phyloP scores from a whole-genome alignment of 1,140 invertebrate species.

The Halesus radiatus region DNA sequence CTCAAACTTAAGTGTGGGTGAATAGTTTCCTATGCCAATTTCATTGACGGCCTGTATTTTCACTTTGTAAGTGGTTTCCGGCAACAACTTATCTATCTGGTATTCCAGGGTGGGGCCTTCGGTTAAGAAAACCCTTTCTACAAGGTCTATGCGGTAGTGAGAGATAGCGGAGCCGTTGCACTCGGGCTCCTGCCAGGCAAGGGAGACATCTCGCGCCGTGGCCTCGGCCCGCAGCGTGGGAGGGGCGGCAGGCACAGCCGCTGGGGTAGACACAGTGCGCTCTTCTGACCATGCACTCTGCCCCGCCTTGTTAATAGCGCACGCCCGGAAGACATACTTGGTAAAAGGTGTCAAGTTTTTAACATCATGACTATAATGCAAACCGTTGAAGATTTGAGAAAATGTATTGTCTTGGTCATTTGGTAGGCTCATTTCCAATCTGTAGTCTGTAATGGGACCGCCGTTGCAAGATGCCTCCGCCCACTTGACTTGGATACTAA shows the following conservation, averaged over 20 bases:
- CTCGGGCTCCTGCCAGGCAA: slow-evolving; percentile 81
- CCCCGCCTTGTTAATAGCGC: slow-evolving; percentile 85
- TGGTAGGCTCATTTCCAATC: slow-evolving; percentile 78
- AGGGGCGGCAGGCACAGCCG: slow-evolving; percentile 81
- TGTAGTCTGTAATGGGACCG: slow-evolving; percentile 82
- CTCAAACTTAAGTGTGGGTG: slow-evolving; percentile 76
- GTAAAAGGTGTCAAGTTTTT: slow-evolving; percentile 82
- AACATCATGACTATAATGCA: slow-evolving; percentile 75
- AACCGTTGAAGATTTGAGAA: slow-evolving; percentile 73
- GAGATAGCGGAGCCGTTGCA: slow-evolving; percentile 80
- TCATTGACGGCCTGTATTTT: slow-evolving; percentile 86
- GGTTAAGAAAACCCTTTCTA: slow-evolving; percentile 74
- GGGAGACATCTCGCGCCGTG: slow-evolving; percentile 76
- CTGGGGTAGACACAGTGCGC: slow-evolving; percentile 76
- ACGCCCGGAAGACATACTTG: slow-evolving; percentile 83
- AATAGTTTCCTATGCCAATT: slow-evolving; percentile 85
- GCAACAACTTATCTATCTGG: slow-evolving; percentile 68
- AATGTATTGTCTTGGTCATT: slow-evolving; percentile 68
- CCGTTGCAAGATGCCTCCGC: slow-evolving; percentile 83
- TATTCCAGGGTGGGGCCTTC: slow-evolving; percentile 70
- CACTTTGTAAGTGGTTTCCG: slow-evolving; percentile 77
- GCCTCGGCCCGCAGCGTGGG: slow-evolving; percentile 73
- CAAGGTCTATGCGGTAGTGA: slow-evolving; percentile 83
- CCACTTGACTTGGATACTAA: slow-evolving; percentile 81
- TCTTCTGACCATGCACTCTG: slow-evolving; percentile 78